Evolutionary conservation across 1,140 invertebrate genomes (phyloP), one percentile per base, ranked within the genome.

Genomic region (Frieseomelitta varia): DNA sequence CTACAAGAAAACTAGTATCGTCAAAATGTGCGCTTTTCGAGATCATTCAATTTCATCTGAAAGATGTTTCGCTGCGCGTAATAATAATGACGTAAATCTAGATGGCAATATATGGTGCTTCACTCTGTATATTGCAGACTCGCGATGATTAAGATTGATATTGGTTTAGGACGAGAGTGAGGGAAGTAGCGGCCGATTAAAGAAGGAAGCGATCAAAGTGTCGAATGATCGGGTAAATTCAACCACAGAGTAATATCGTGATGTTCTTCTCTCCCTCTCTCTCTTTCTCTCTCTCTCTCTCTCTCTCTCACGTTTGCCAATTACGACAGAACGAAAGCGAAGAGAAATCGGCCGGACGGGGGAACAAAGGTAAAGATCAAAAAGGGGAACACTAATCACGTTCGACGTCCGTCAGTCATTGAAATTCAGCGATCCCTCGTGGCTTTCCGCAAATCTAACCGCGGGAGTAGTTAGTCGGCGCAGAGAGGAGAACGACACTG

Each of bases 401-500:
- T 85, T 81, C 27, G 79, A 68, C 79, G 71, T 74, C 61, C 69
- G 79, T 81, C 69, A 80, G 61, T 85, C 71, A 81, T 80, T 85
- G 79, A 85, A 81, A 85, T 80, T 84, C 78, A 81, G n/a, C 84
- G 71, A 72, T 81, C 71, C 79, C 71, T 68, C 58, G 58, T 75
- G 78, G 79, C 61, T 85, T 81, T 85, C 79, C 84, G 71, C 84
- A 85, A 85, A 85, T 85, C 84, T 81, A 85, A 81, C 84, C 84
- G 79, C 72, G 79, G 79, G 71, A 81, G 84, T 81, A 85, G 84
- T 81, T 75, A 67, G 79, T 67, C 77, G 77, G 58, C 76, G 27
- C 71, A 65, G 65, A 81, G 76, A 68, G 56, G 78, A 73, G 72
- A 61, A 75, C 56, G 88, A 92, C 86, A 86, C 78, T 91, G 92